Conservation (phyloP, 1,140 invertebrate genomes). For the Portunus trituberculatus region DNA sequence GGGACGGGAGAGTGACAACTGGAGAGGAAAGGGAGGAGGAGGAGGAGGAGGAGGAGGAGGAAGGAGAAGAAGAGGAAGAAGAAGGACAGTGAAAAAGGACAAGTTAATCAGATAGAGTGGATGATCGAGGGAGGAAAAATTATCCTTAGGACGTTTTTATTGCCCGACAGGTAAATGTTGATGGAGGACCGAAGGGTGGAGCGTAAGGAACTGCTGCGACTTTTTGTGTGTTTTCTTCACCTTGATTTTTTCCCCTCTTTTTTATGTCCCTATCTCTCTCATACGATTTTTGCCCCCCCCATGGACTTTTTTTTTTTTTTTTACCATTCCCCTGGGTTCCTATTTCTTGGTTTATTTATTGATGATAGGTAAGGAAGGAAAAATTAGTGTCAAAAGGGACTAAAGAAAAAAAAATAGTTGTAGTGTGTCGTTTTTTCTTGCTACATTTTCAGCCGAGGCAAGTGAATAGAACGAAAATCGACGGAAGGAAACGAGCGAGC, state of each 20-base stretch:
- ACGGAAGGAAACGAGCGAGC: not conserved
- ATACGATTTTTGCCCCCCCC: not conserved
- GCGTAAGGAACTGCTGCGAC: no score
- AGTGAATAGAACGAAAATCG: not conserved
- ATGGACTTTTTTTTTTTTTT: not conserved
- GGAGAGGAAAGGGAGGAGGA: not conserved
- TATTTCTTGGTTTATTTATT: not conserved
- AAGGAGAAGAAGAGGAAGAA: not conserved
- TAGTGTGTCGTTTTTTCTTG: not conserved
- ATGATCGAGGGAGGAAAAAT: slow-evolving; percentile 21
- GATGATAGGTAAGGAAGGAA: not conserved
- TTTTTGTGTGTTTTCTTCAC: not conserved
- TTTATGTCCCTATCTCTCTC: not conserved
- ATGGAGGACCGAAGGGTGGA: not conserved
- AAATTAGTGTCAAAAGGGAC: not conserved
- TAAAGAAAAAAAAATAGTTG: no score
- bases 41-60: not conserved
- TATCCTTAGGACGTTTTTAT: not conserved
- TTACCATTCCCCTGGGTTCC: not conserved
- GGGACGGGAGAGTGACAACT: not conserved
- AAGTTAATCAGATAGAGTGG: slow-evolving; percentile 2
- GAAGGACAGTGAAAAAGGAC: not conserved
- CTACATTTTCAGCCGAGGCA: not conserved
- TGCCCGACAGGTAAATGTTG: not conserved
- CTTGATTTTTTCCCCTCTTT: not conserved